Base-by-base conservation (phyloP, 1,140 invertebrate genomes). In the Lordiphosa stackelbergi region DNA sequence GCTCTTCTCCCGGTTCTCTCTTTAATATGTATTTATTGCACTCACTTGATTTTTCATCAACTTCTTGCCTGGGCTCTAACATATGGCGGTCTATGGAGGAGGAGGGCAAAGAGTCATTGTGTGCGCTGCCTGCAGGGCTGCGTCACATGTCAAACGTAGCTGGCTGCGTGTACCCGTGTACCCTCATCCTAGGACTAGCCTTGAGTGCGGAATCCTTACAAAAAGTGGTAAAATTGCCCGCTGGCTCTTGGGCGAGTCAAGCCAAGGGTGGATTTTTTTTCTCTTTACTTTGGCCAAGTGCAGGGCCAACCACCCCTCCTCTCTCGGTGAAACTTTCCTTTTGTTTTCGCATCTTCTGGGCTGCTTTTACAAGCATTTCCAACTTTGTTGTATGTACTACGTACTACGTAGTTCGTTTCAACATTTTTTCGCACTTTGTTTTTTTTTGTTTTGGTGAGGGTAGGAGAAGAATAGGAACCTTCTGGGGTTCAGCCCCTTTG, bases 161-260 rank as follows among this genome's bases (percentile, higher is more conserved):
- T 28, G 24, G 9, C 36, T 47, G 41, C 24, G 42, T 38, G 16
- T 42, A 19, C 40, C 22, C 22, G 35, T 41, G 35, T 53, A 41
- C 49, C 36, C 52, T 38, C 46, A 37, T 11, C 24, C 36, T 73
- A 78, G 70, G 22, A 24, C 22, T 24, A 24, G 22, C 74, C 71
- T 75, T 74, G 75, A 71, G 66, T 68, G 47, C 40, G 63, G 75
- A 81, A 83, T 81, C 75, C 75, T 83, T 81, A 81, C 40, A 81
- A 81, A 46, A 79, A 83, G 75, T 79, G 75, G 77, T 75, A 83
- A 83, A 79, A 72, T 75, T 69, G 66, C 75, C 77, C 52, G 59
- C 42, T 45, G 24, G 42, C 42, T 9, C 12, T 51, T 24, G 5
- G 74, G 66, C 74, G 40, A 45, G 24, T 11, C 42, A 36, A 59